A percentile compares a stretch with the other conserved stretches of the same genome.
Conservation (phyloP, 2,888 invertebrate species). For the Leucophenga montana region DNA sequence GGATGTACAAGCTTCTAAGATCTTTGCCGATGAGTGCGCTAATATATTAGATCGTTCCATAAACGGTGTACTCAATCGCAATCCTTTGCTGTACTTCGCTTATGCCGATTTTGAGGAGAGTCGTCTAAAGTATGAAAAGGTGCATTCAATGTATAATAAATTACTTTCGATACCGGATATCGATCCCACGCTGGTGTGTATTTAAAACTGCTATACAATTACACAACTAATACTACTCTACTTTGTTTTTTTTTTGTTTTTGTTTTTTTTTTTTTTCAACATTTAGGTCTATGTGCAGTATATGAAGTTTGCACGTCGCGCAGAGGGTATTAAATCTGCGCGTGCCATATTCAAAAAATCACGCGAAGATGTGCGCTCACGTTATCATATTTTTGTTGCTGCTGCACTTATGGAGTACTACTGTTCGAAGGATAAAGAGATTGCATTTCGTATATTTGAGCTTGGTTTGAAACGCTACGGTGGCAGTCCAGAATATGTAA, state of each 20-base stretch:
- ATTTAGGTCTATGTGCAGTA: conserved; percentile 94
- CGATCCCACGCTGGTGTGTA: conserved; percentile 92
- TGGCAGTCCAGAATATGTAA: conserved; percentile 94
- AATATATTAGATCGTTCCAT: conserved; percentile 96
- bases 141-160: conserved; percentile 94
- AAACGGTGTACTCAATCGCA: conserved; percentile 88
- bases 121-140: conserved; percentile 95
- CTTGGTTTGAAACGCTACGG: conserved; percentile 97
- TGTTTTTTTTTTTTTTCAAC: no score
- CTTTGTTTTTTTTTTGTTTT: no score
- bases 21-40: conserved; percentile 95
- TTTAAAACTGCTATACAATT: no score
- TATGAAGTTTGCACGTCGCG: conserved; percentile 98
- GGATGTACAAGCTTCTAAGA: conserved; percentile 94
- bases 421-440: conserved; percentile 97
- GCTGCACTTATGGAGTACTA: conserved; percentile 99
- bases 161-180: conserved; percentile 91
- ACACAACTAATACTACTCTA: no score
- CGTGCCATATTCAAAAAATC: conserved; percentile 95
- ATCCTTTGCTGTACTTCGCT: conserved; percentile 96
- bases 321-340: conserved; percentile 98
- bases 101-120: conserved; percentile 99
- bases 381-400: conserved; percentile 95
- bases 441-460: conserved; percentile 97
- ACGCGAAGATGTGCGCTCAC: conserved; percentile 87